Base-by-base conservation (phyloP, 2,888 invertebrate genomes). In the Euplexia lucipara region DNA sequence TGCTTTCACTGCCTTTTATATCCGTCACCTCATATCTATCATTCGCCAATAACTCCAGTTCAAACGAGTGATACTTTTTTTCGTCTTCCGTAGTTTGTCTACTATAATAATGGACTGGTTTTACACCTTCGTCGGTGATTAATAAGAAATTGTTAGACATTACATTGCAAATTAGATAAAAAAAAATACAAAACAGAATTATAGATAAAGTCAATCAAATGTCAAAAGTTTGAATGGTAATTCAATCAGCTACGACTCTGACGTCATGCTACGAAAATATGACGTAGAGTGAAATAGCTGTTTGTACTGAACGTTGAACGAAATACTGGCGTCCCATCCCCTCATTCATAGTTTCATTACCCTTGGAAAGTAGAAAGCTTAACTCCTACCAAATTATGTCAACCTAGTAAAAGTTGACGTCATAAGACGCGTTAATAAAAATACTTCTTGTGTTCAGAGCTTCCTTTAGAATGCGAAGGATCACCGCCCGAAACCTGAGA, bases 351-450 rank as follows among this genome's bases (percentile, higher is more conserved):
- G 41, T 73, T 66, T 32, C 41, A 20, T 48, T 60, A 58, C 48
- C 48, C 49, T 61, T 57, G 42, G 32, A 44, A 60, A 59, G 34
- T 61, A 48, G 18, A 16, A 53, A 49, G 16, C n/a, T 26, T 26
- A n/a, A 51, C 85, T 87, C 86, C 78, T 72, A 22, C 12, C 5
- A 10, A 39, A 45, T 83, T 77, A 88, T 93, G 90, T 52, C 56
- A 72, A 53, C 93, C 90, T 91, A 72, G 92, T 93, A 54, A 37
- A 84, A 89, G 72, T 82, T 91, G 91, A 92, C 92, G 92, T 92
- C 92, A 91, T 85, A 79, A 86, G 86, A 90, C 78, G 70, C 63
- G 44, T 60, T 70, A 72, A 58, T 71, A 82, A 67, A 73, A 79
- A 69, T 67, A 52, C 35, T n/a, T n/a, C n/a, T n/a, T n/a, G n/a